Evolutionary conservation across 2,888 invertebrate species (phyloP).

Genomic region (Dryocosmus kuriphilus): DNA sequence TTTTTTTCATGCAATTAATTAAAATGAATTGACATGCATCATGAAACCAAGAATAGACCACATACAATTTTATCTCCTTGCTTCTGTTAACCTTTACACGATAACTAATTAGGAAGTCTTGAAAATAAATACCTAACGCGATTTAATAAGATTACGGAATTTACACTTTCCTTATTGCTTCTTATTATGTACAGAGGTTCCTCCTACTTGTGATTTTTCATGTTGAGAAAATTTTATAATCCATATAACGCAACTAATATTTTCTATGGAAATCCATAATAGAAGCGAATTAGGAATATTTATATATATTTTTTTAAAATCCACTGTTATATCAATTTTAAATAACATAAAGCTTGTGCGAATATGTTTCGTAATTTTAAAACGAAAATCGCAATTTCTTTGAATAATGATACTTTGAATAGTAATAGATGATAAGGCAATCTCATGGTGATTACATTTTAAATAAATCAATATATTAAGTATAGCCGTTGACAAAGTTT

Average conservation of each 20-base stretch:
- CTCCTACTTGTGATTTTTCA: neutral
- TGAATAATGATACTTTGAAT: neutral
- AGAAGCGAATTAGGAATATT: too few species aligned
- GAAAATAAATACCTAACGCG: constrained; percentile 2
- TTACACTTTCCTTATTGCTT: constrained; percentile 11
- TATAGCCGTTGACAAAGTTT: neutral
- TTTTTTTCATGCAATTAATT: neutral
- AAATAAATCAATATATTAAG: neutral
- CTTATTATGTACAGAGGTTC: neutral
- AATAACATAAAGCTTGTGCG: too few species aligned
- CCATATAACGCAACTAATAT: neutral
- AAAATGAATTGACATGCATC: neutral
- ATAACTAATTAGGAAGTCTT: neutral
- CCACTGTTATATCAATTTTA: too few species aligned
- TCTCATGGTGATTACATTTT: neutral
- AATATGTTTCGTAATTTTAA: neutral
- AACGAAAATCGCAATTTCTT: neutral
- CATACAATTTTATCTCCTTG: neutral
- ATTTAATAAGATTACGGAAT: constrained; percentile 22
- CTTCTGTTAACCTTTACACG: neutral
- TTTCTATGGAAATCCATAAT: too few species aligned
- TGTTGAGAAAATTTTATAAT: neutral
- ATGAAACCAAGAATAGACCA: neutral
- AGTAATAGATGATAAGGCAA: neutral
- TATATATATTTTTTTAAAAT: too few species aligned